phyloP scores from a whole-genome alignment of 2,888 invertebrate genomes.

The Drosophila longiperda region DNA sequence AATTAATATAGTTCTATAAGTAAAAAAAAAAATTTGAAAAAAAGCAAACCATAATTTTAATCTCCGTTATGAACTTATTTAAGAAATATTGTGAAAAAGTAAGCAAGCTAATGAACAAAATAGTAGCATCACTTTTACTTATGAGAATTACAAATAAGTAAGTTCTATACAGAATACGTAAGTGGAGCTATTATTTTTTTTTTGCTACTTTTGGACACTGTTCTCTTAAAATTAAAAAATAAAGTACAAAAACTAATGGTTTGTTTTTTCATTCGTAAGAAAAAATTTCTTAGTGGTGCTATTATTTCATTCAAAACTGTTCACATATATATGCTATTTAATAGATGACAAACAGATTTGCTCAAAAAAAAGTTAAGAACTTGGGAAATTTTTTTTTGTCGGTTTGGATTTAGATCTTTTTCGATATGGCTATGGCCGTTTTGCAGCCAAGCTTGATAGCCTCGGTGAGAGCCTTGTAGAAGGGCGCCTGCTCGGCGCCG shows the following conservation, averaged over 20 bases:
- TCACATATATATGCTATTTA: background rate
- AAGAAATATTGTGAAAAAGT: background rate
- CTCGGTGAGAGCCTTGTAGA: conserved; percentile 93
- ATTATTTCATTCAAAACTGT: conserved; percentile 1
- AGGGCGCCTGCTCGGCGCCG: conserved; percentile 97
- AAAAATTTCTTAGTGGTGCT: background rate
- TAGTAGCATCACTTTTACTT: background rate
- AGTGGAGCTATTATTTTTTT: background rate
- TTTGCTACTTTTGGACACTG: too few species aligned
- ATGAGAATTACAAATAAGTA: background rate
- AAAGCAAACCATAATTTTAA: background rate
- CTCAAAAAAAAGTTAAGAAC: conserved; percentile 2
- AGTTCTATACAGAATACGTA: too few species aligned
- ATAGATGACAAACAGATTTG: background rate
- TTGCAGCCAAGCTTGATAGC: conserved; percentile 97
- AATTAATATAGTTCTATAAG: background rate
- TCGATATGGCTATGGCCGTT: conserved; percentile 96
- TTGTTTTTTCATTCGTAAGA: background rate
- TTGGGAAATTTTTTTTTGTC: background rate
- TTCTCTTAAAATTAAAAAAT: too few species aligned
- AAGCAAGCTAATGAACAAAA: background rate
- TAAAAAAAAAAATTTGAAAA: background rate
- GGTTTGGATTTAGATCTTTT: conserved; percentile 88
- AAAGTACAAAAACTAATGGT: background rate
- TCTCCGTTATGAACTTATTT: background rate